phyloP scores from a whole-genome alignment of 2,888 invertebrate species.

The Oscheius onirici region DNA sequence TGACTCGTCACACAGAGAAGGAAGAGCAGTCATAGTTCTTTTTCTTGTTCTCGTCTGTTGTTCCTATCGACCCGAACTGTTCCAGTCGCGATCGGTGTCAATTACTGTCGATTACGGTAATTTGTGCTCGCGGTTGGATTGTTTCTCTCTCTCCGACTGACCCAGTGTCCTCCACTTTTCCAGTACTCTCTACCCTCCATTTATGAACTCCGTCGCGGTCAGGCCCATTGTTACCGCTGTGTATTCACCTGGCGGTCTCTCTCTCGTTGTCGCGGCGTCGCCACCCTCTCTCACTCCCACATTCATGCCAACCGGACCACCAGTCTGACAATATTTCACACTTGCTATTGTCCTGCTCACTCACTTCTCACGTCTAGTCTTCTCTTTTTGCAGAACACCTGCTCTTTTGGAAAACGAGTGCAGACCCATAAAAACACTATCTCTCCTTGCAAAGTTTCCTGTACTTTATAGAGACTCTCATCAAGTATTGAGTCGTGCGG shows the following conservation, averaged over 20 bases:
- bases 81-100: not conserved
- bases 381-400: not conserved
- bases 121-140: constrained; percentile 1
- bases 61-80: not conserved
- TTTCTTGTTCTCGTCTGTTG: not conserved
- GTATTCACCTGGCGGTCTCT: constrained; percentile 34
- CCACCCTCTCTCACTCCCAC: too few species aligned
- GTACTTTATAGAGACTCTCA: not conserved
- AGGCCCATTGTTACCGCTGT: constrained; percentile 22
- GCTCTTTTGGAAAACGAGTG: too few species aligned
- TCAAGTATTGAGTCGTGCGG: not conserved
- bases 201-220: constrained; percentile 32
- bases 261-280: not conserved
- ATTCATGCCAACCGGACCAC: not conserved
- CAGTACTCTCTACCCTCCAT: constrained; percentile 27
- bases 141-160: not conserved
- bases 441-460: too few species aligned
- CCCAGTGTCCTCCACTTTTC: constrained; percentile 1
- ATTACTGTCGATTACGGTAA: constrained; percentile 26
- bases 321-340: not conserved
- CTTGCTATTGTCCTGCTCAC: not conserved
- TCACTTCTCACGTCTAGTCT: not conserved
- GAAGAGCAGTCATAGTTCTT: not conserved
- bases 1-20: not conserved
- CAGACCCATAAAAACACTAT: too few species aligned